These are phyloP conservation scores for Pteropus rufus DNA, from an alignment of 2,797 vertebrate genomes.

Conservation along the genomic window DNA sequence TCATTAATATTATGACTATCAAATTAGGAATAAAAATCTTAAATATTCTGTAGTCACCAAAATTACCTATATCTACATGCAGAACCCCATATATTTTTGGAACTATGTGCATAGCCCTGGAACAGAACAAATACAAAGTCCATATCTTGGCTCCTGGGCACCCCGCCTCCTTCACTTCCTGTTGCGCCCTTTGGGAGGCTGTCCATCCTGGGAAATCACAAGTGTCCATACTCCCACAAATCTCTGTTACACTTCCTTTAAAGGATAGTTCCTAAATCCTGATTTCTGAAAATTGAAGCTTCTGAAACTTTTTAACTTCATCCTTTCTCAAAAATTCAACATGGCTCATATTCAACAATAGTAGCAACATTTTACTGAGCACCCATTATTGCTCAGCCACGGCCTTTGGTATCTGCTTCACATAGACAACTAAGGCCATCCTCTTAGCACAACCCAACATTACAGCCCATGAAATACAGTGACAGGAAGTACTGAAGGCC, in stretches of 20 bases:
- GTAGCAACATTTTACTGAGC: neutral
- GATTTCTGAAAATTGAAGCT: neutral
- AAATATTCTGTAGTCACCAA: neutral
- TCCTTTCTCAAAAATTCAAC: neutral
- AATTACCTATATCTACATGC: neutral
- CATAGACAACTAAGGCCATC: too few relatives aligned
- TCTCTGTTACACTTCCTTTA: neutral
- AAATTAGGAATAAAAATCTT: neutral
- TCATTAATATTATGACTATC: neutral
- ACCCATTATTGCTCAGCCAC: neutral
- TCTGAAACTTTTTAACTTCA: neutral
- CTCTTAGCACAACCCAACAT: neutral
- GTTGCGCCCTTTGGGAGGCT: neutral
- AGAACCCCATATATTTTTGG: neutral
- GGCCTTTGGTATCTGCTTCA: neutral
- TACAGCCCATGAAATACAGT: neutral
- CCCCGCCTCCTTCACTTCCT: neutral
- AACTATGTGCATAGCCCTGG: neutral
- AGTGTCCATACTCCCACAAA: neutral
- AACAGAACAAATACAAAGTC: neutral
- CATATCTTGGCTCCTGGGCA: too few relatives aligned
- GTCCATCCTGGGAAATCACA: neutral
- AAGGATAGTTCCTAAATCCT: neutral
- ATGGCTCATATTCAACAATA: neutral
- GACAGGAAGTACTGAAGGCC: neutral